Percentiles rank a stretch among this genome's conserved stretches.
Evolutionary conservation across 2,888 invertebrate species (phyloP).

Genomic region (Drosophila niveifrons): DNA sequence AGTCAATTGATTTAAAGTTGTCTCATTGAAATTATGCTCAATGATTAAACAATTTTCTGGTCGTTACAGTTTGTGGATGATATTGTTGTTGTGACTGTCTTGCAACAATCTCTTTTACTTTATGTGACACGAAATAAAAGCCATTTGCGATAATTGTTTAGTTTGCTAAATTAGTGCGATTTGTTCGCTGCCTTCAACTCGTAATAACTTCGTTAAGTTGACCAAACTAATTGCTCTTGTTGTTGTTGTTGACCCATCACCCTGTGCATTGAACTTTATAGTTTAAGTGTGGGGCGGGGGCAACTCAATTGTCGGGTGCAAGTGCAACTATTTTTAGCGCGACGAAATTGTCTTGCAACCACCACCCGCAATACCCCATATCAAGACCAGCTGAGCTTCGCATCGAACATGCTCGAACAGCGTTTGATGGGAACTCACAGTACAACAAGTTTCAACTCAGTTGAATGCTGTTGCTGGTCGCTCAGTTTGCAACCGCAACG

Average conservation of each 20-base stretch:
- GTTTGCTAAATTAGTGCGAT: conserved; percentile 69
- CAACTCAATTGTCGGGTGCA: conserved; percentile 18
- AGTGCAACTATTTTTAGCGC: conserved; percentile 58
- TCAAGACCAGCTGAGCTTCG: conserved; percentile 16
- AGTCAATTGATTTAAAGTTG: conserved; percentile 32
- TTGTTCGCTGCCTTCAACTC: conserved; percentile 43
- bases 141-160: conserved; percentile 72
- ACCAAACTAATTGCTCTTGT: conserved; percentile 60
- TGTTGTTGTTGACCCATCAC: conserved; percentile 42
- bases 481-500: conserved; percentile 45
- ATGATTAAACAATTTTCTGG: conserved; percentile 77
- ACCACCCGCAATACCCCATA: conserved; percentile 20
- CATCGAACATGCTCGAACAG: conserved; percentile 15
- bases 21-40: conserved; percentile 73
- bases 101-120: conserved; percentile 47
- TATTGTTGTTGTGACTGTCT: conserved; percentile 17
- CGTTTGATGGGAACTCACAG: conserved; percentile 7
- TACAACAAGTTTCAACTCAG: background rate
- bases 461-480: conserved; percentile 3
- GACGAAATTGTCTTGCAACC: conserved; percentile 15
- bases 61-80: conserved; percentile 30
- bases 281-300: background rate
- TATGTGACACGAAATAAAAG: conserved; percentile 51
- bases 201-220: conserved; percentile 61
- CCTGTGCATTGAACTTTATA: conserved; percentile 69